Evolutionary conservation across 2,888 invertebrate species (phyloP).

Genomic region (Aphidius colemani): DNA sequence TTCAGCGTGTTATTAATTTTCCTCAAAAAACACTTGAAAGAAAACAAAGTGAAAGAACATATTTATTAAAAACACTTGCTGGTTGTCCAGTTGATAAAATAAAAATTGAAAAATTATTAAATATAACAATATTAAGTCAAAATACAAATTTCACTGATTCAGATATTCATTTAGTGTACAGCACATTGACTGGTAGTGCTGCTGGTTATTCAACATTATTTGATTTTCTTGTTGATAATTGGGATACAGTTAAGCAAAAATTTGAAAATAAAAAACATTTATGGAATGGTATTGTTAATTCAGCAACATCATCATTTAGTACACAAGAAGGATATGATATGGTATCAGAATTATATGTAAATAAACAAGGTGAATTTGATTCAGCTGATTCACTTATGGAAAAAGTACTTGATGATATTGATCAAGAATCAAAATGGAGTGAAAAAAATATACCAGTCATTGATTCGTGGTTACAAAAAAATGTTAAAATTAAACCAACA

Average conservation of each 20-base stretch:
- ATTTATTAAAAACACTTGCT: slow-evolving; percentile 76
- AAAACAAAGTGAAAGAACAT: slow-evolving; percentile 76
- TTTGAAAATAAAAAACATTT: slow-evolving; percentile 72
- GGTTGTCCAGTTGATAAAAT: slow-evolving; percentile 76
- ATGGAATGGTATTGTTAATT: slow-evolving; percentile 77
- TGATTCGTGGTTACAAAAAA: slow-evolving; percentile 72
- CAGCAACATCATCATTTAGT: slow-evolving; percentile 76
- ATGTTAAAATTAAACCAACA: slow-evolving; percentile 48
- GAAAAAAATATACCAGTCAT: slow-evolving; percentile 76
- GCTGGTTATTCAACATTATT: slow-evolving; percentile 75
- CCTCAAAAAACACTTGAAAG: slow-evolving; percentile 65
- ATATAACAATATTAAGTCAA: slow-evolving; percentile 71
- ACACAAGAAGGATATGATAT: slow-evolving; percentile 75
- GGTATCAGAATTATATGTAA: slow-evolving; percentile 70
- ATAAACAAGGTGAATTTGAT: slow-evolving; percentile 71
- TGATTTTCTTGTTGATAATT: slow-evolving; percentile 73
- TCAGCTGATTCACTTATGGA: slow-evolving; percentile 76
- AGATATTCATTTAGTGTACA: slow-evolving; percentile 76
- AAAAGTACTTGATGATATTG: slow-evolving; percentile 73
- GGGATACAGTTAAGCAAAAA: slow-evolving; percentile 70
- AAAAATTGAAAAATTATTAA: slow-evolving; percentile 71
- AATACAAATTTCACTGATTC: slow-evolving; percentile 77
- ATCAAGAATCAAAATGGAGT: slow-evolving; percentile 78
- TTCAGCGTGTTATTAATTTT: slow-evolving; percentile 77
- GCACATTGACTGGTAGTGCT: slow-evolving; percentile 73